Evolutionary conservation across 1,140 invertebrate genomes (phyloP), one percentile per base, ranked within the genome.

Genomic region (Psilanteris sp.): DNA sequence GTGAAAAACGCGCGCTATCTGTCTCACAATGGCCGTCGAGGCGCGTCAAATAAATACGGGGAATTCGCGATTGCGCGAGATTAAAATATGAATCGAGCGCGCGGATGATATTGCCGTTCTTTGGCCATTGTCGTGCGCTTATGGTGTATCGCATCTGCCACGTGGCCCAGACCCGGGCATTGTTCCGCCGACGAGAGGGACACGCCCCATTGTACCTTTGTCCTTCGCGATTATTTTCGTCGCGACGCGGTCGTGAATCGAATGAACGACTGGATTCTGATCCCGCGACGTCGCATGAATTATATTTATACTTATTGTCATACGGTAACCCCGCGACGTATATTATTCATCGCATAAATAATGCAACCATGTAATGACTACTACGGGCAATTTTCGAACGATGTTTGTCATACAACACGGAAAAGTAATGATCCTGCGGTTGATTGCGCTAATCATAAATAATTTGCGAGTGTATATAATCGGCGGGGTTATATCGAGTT

Each of bases 71-170:
- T 71, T 55, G 64, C 67, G 48, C 66, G 44, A 70, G 48, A 62
- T 71, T 71, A 71, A 71, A 71, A 71, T 71, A 55, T 62, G 67
- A 71, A 71, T 62, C 48, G 41, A 41, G 32, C 14, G 50, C 31
- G 64, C 48, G 34, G 44, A 68, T 59, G 64, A 68, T 68, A 59
- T 55, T 41, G 67, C 22, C 55, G 46, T 54, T 71, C 39, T 54
- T 71, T 24, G 13, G 1, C 46, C 36, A 71, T 62, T 71, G 55
- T 71, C 54, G 66, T 39, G 24, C 48, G 66, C 54, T 46, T 55
- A 43, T 34, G 48, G 50, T 37, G 41, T 31, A 48, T 67, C 52
- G 54, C 54, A 54, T 70, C 44, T 61, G 55, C 55, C 67, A 71
- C 67, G 55, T 71, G 67, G 9, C 67, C 39, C 24, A 18, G 44